Base-by-base conservation (phyloP, 2,888 invertebrate species). In the Cantharis flavilabris region DNA sequence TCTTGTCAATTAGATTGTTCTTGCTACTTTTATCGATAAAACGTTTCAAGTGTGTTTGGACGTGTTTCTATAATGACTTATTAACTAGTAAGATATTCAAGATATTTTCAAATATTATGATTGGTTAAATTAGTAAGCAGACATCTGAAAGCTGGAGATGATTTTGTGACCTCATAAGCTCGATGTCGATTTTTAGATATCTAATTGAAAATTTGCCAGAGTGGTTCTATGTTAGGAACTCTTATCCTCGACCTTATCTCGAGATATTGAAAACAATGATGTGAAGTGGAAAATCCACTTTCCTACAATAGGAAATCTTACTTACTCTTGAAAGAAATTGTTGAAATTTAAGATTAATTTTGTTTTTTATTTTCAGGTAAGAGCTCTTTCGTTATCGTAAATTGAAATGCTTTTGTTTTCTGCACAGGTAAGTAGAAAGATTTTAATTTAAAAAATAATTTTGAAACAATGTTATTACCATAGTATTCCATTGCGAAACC, bases 1-100 rank as follows among this genome's bases (percentile, higher is more conserved):
- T 71, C 75, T 49, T 16, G 71, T 75, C 75, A 75, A 75, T 75
- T 75, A 75, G 62, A 62, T 69, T 26, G 16, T 64, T 49, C n/a
- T 64, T 33, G 71, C 33, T 65, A 74, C 63, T 75, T 71, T 62
- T 23, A 18, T 26, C 26, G 65, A 67, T 23, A 23, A 67, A 67
- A 23, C 65, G 23, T 67, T 67, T 64, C 26, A 23, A 23, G 65
- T 23, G 65, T 67, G 65, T 67, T 67, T 67, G n/a, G 23, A 67
- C 65, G 23, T 67, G 65, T 26, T 18, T 23, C 20, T 26, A 23
- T 23, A 67, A 67, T 67, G n/a, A 67, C 23, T 67, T 67, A 67
- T n/a, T 23, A 49, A 49, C 49, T n/a, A 1, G 5, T 9, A n/a
- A 49, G 49, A 49, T 49, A 49, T 13, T 49, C n/a, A 13, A 49